Evolutionary conservation across 1,140 invertebrate species (phyloP).

Genomic region (Goniozus legneri): DNA sequence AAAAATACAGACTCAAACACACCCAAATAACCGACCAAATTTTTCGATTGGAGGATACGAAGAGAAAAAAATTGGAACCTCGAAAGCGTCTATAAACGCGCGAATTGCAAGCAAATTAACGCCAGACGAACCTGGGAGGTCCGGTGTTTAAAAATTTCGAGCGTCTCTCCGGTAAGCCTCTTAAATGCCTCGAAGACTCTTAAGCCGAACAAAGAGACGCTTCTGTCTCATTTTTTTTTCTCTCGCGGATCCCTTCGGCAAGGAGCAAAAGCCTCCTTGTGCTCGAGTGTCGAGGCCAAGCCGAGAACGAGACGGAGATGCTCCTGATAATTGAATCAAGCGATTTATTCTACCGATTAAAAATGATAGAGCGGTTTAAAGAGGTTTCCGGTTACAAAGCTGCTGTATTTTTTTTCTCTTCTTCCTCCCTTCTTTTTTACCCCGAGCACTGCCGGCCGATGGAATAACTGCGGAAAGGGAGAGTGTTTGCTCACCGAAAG

Average conservation of each 20-base stretch:
- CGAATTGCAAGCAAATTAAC: no score
- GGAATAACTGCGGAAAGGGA: constrained; percentile 21
- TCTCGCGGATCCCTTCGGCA: constrained; percentile 12
- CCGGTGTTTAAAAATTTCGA: constrained; percentile 41
- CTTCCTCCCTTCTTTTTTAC: constrained; percentile 18
- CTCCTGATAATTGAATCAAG: constrained; percentile 55
- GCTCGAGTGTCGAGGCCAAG: no score
- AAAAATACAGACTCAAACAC: no score
- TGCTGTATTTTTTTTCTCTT: constrained; percentile 37
- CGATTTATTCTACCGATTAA: constrained; percentile 56
- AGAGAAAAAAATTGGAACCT: no score
- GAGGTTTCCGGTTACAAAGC: constrained; percentile 48
- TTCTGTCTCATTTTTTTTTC: constrained; percentile 36
- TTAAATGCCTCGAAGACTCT: constrained; percentile 48
- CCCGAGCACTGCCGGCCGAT: constrained; percentile 10
- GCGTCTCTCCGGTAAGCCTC: constrained; percentile 51
- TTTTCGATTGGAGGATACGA: no score
- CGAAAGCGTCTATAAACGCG: no score
- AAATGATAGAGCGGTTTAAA: constrained; percentile 46
- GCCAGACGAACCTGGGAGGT: no score
- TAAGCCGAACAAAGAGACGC: constrained; percentile 50
- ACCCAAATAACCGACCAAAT: no score
- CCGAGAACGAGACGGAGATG: constrained; percentile 32
- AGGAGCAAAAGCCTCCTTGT: no score
- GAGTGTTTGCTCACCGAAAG: constrained; percentile 21